Percentiles rank a stretch among this genome's conserved stretches.
Conservation (phyloP, 2,888 invertebrate species). For the Hipparchia semele region DNA sequence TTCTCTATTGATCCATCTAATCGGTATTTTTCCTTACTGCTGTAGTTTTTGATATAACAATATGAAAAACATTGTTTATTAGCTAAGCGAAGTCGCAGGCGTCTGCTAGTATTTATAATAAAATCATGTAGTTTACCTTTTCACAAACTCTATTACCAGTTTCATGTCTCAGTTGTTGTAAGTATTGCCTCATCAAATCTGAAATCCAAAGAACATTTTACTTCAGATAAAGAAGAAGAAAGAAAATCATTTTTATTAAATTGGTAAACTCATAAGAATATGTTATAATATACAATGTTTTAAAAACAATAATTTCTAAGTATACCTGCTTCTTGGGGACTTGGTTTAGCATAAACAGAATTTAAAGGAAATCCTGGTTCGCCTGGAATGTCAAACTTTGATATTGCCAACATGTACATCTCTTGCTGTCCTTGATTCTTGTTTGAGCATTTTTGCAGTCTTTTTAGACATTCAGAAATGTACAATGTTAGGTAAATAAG, state of each 20-base stretch:
- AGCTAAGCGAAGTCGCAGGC: no score
- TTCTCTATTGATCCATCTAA: no score
- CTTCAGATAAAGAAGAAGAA: no score
- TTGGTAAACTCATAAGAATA: no score
- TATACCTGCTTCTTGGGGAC: constrained; percentile 90
- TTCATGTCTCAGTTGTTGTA: constrained; percentile 97
- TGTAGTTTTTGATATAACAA: no score
- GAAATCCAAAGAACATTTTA: constrained; percentile 42
- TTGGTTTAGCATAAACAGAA: constrained; percentile 95
- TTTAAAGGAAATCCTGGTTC: constrained; percentile 97
- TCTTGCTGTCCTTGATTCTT: constrained; percentile 96
- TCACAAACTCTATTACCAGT: constrained; percentile 96
- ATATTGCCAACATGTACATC: constrained; percentile 97
- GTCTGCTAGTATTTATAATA: no score
- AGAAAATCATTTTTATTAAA: no score
- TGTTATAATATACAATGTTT: no score
- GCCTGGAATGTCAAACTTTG: constrained; percentile 98
- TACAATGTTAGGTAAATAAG: constrained; percentile 98
- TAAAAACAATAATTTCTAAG: not conserved
- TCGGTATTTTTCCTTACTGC: no score
- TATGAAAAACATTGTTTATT: no score
- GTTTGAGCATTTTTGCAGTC: constrained; percentile 94
- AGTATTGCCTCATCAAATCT: constrained; percentile 96
- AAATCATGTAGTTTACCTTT: constrained; percentile 79
- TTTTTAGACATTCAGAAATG: constrained; percentile 98